A percentile compares a stretch with the other conserved stretches of the same genome.
These are phyloP conservation scores for Halyomorpha halys DNA, from an alignment of 1,140 invertebrate species.

Conservation along the genomic window DNA sequence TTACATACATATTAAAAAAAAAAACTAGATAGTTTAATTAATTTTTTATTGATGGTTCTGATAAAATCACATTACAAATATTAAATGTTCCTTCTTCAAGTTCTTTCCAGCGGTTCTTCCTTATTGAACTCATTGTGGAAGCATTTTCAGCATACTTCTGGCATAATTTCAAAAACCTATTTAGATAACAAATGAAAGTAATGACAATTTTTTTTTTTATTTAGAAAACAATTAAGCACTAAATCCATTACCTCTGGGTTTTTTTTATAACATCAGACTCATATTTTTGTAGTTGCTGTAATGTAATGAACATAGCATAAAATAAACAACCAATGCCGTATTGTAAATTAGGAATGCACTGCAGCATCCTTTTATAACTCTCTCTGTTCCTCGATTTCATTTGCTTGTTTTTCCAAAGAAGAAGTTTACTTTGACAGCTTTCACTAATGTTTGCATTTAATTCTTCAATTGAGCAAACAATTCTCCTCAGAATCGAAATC, in stretches of 20 bases:
- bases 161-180: not conserved
- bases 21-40: too few species aligned
- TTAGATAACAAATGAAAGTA: not conserved
- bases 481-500: not conserved
- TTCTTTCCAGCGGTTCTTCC: slow-evolving; percentile 16
- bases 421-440: not conserved
- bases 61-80: not conserved
- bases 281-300: not conserved
- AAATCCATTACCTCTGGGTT: not conserved
- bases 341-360: not conserved
- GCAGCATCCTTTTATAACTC: not conserved
- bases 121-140: not conserved
- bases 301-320: not conserved
- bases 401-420: slow-evolving; percentile 7
- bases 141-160: not conserved
- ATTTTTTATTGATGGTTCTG: too few species aligned
- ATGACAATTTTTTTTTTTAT: too few species aligned
- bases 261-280: not conserved
- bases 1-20: too few species aligned
- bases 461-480: not conserved
- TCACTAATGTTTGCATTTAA: not conserved
- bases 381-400: slow-evolving; percentile 3
- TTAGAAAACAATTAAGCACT: too few species aligned
- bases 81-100: not conserved
- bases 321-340: not conserved